These are phyloP conservation scores for Staurois parvus DNA, from an alignment of 2,797 vertebrate species.

Conservation along the genomic window DNA sequence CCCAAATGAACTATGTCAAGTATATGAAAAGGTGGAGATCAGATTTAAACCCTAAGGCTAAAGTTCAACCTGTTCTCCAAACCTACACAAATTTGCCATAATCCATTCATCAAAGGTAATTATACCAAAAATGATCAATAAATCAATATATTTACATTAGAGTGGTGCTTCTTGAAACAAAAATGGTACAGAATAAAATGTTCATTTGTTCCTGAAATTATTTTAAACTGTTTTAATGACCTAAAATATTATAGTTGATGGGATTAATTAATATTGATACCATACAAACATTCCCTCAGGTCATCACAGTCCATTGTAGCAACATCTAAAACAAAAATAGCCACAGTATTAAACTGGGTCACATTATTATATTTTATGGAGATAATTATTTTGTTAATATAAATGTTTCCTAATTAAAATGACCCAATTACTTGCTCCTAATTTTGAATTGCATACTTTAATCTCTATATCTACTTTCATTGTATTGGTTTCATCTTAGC, in stretches of 20 bases:
- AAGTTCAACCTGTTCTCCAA: too few species aligned
- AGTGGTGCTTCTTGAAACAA: not conserved
- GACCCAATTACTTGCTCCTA: not conserved
- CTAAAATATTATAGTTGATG: not conserved
- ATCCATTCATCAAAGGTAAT: too few species aligned
- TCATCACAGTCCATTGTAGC: not conserved
- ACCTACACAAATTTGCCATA: too few species aligned
- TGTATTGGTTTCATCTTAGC: not conserved
- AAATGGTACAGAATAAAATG: not conserved
- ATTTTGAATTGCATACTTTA: not conserved
- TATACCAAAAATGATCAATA: too few species aligned
- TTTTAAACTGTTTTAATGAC: not conserved
- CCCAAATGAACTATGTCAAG: too few species aligned
- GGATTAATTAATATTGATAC: slow-evolving; percentile 2
- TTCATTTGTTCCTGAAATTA: not conserved
- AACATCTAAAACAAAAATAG: slow-evolving; percentile 5
- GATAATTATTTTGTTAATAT: slow-evolving; percentile 26
- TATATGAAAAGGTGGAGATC: too few species aligned
- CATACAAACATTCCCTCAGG: not conserved
- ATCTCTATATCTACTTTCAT: not conserved
- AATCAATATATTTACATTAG: not conserved
- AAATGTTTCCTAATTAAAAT: slow-evolving; percentile 10
- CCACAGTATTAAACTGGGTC: not conserved
- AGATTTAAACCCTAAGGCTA: too few species aligned
- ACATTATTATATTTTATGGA: not conserved